Conservation (phyloP, 30 jellyfish, hydroid and myxozoan genomes). For the Morbakka virulenta region DNA sequence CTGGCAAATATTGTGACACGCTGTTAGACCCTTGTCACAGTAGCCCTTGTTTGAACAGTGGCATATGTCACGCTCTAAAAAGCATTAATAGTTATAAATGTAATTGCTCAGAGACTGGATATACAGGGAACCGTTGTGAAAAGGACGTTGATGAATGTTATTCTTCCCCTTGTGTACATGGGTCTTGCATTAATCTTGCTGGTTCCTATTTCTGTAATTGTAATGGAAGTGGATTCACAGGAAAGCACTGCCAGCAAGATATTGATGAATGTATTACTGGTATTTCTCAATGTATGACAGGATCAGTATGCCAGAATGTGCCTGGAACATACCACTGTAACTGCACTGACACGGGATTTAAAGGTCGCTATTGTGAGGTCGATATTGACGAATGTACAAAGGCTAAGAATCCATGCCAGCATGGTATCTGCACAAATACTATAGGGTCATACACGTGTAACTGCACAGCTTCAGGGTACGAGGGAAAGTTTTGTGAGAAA, state of each 20-base stretch:
- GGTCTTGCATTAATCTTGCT: slow-evolving; percentile 31
- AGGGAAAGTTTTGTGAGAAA: slow-evolving; percentile 42
- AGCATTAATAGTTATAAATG: slow-evolving; percentile 12
- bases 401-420: slow-evolving; percentile 50
- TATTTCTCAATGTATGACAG: slow-evolving; percentile 7
- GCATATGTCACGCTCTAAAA: background rate
- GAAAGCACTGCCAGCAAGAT: slow-evolving; percentile 18
- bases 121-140: slow-evolving; percentile 6
- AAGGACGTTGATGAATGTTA: slow-evolving; percentile 14
- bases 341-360: slow-evolving; percentile 33
- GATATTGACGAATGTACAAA: slow-evolving; percentile 58
- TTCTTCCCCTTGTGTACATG: slow-evolving; percentile 41
- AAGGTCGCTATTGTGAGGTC: slow-evolving; percentile 33
- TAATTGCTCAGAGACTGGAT: slow-evolving; percentile 27
- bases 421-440: slow-evolving; percentile 21
- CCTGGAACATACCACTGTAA: slow-evolving; percentile 41
- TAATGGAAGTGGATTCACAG: slow-evolving; percentile 38
- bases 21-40: too few species aligned
- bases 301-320: slow-evolving; percentile 24
- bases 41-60: slow-evolving; percentile 29
- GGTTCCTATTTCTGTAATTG: slow-evolving; percentile 49
- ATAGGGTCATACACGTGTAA: slow-evolving; percentile 5
- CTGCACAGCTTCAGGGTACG: slow-evolving; percentile 16
- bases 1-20: background rate
- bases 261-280: background rate